Conservation (phyloP, 1,140 invertebrate genomes). For the Portunus trituberculatus region DNA sequence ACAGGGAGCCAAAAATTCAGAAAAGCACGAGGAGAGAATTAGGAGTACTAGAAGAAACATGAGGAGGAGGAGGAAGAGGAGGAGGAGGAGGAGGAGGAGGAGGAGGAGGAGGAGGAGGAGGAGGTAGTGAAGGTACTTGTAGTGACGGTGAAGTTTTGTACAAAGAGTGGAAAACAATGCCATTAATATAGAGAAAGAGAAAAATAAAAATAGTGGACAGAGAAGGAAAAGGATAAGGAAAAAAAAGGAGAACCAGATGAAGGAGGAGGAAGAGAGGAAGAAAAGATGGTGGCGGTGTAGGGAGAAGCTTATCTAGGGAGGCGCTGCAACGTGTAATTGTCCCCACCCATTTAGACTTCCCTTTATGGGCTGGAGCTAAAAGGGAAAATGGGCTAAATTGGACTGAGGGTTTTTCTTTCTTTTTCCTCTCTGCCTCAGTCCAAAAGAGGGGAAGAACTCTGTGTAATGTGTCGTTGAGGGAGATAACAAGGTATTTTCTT, state of each 20-base stretch:
- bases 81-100: too few relatives aligned
- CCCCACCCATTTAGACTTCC: background rate
- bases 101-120: too few relatives aligned
- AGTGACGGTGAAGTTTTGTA: too few relatives aligned
- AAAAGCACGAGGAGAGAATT: too few relatives aligned
- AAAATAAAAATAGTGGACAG: too few relatives aligned
- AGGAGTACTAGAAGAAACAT: too few relatives aligned
- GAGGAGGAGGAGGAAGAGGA: too few relatives aligned
- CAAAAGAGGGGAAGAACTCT: background rate
- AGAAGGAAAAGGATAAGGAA: too few relatives aligned
- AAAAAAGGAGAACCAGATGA: background rate
- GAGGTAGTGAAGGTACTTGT: too few relatives aligned
- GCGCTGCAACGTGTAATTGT: background rate
- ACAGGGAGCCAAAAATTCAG: background rate
- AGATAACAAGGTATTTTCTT: conserved; percentile 15
- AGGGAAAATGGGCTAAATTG: conserved; percentile 12
- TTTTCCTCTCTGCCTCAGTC: background rate
- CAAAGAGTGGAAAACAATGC: too few relatives aligned
- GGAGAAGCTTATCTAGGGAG: background rate
- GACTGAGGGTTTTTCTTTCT: background rate
- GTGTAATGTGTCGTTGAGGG: background rate
- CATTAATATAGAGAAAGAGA: too few relatives aligned
- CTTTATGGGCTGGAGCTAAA: background rate
- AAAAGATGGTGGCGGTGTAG: background rate
- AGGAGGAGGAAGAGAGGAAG: background rate